phyloP scores from a whole-genome alignment of 2,797 vertebrate species.

The Heliangelus exortis region DNA sequence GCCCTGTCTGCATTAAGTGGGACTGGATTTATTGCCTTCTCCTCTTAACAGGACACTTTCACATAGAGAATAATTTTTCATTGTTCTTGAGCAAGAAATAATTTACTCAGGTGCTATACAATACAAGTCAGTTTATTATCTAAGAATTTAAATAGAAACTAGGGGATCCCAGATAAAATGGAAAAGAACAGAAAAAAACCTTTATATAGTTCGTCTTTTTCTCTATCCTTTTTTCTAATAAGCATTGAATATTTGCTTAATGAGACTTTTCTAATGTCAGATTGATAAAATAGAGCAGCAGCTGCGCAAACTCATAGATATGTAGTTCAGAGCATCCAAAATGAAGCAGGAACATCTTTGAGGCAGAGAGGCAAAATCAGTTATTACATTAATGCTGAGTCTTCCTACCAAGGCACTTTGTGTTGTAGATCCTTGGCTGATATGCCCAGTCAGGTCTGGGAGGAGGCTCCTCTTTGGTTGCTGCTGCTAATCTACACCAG shows the following conservation, averaged over 20 bases:
- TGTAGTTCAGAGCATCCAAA: not conserved
- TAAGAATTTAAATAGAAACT: constrained; percentile 3
- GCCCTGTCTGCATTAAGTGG: not conserved
- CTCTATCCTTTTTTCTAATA: not conserved
- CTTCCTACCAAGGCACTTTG: not conserved
- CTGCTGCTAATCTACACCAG: not conserved
- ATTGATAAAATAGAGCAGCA: not conserved
- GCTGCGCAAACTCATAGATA: not conserved
- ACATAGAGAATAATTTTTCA: not conserved
- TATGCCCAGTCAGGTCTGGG: not conserved
- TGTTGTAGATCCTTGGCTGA: not conserved
- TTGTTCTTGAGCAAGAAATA: not conserved
- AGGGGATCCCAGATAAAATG: not conserved
- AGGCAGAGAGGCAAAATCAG: not conserved
- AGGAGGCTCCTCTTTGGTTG: not conserved
- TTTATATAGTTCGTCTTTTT: not conserved
- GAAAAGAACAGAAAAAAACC: not conserved
- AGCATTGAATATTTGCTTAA: not conserved
- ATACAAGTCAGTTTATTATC: not conserved
- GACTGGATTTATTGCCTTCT: not conserved
- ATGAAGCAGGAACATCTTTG: not conserved
- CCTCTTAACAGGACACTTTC: not conserved
- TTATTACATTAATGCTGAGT: not conserved
- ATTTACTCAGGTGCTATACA: not conserved
- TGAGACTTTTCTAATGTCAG: not conserved